phyloP scores from a whole-genome alignment of 64 coral and sea anemone species.

The Acropora yongei region DNA sequence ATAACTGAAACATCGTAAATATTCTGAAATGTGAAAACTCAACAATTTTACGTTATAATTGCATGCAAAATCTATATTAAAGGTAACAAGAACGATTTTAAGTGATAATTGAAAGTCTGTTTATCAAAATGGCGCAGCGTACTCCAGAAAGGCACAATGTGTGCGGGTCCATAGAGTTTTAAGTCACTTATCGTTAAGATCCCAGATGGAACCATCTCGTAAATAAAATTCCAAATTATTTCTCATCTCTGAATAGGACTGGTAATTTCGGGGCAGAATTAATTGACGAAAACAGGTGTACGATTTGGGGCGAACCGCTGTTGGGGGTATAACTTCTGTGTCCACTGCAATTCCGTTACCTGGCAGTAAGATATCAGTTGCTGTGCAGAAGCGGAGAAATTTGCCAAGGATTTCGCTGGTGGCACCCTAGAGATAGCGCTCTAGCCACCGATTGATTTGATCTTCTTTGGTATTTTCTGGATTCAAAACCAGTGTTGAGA shows the following conservation, averaged over 20 bases:
- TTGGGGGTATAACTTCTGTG: slow-evolving; percentile 10
- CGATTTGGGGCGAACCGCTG: slow-evolving; percentile 35
- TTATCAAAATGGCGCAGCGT: not conserved
- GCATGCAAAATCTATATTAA: not conserved
- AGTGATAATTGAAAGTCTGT: not conserved
- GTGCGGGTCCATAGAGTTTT: not conserved
- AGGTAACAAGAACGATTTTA: not conserved
- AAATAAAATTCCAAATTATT: slow-evolving; percentile 48
- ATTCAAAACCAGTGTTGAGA: slow-evolving; percentile 7
- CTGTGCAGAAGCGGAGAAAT: slow-evolving; percentile 67
- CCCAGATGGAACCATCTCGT: not conserved
- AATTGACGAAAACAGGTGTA: slow-evolving; percentile 34
- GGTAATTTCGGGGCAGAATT: slow-evolving; percentile 34
- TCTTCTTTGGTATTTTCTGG: slow-evolving; percentile 39
- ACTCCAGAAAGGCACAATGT: not conserved
- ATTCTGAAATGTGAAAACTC: not conserved
- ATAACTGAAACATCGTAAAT: not conserved
- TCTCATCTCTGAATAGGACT: not conserved
- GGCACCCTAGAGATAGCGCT: slow-evolving; percentile 51
- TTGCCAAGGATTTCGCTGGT: slow-evolving; percentile 1
- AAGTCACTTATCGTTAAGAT: slow-evolving; percentile 25
- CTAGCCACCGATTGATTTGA: slow-evolving; percentile 54
- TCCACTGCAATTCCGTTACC: not conserved
- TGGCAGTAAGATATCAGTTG: slow-evolving; percentile 23
- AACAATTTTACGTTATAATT: not conserved